Percentiles rank a stretch among this genome's conserved stretches.
These are phyloP conservation scores for Mylabris sibirica DNA, from an alignment of 2,888 invertebrate genomes.

Conservation along the genomic window DNA sequence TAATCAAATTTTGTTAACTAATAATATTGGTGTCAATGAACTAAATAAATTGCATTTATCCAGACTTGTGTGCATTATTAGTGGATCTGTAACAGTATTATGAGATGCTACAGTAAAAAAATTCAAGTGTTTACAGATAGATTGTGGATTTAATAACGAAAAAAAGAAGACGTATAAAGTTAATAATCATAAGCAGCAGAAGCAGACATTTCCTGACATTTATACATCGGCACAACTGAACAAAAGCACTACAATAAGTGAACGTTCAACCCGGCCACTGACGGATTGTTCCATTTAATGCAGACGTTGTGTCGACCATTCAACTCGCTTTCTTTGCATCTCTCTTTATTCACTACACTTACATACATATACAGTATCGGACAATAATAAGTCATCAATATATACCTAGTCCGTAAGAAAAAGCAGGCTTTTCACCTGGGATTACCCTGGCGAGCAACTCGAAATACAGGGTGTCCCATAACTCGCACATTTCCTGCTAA, in stretches of 20 bases:
- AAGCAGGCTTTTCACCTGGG: too few species aligned
- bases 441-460: too few species aligned
- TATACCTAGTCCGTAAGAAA: too few species aligned
- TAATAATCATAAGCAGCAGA: constrained; percentile 44
- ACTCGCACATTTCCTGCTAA: too few species aligned
- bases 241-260: constrained; percentile 43
- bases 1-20: background rate
- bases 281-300: constrained; percentile 42
- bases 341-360: background rate
- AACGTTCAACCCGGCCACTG: constrained; percentile 42
- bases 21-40: background rate
- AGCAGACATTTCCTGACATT: constrained; percentile 43
- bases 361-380: constrained; percentile 9
- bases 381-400: too few species aligned
- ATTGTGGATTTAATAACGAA: constrained; percentile 4
- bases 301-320: constrained; percentile 34
- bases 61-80: background rate
- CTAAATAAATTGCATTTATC: background rate
- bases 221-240: constrained; percentile 44
- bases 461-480: too few species aligned
- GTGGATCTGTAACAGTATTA: constrained; percentile 2
- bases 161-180: constrained; percentile 38
- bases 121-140: constrained; percentile 35
- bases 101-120: background rate
- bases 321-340: background rate